These are phyloP conservation scores for human (Homo sapiens) DNA, from an alignment of 2,113 vertebrate species.

Conservation along the genomic window GRCh38 chr18:15102001-15102500, in stretches of 20 bases:
- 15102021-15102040: not conserved
- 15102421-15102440: not conserved
- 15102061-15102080: not conserved
- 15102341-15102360: not conserved
- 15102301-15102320: not conserved
- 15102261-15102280: not conserved
- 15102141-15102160: not conserved
- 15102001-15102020: not conserved
- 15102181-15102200: not conserved
- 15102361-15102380: not conserved
- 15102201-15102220: too few relatives aligned
- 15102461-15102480: not conserved
- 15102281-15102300: not conserved
- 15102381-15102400: not conserved
- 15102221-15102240: not conserved
- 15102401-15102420: not conserved
- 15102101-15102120: not conserved
- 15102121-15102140: not conserved
- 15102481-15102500: not conserved
- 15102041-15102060: not conserved
- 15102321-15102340: not conserved
- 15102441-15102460: not conserved
- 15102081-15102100: not conserved
- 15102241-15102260: not conserved
- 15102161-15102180: not conserved